Conservation (phyloP, 2,113 vertebrate genomes). For the Rutilus rutilus region DNA sequence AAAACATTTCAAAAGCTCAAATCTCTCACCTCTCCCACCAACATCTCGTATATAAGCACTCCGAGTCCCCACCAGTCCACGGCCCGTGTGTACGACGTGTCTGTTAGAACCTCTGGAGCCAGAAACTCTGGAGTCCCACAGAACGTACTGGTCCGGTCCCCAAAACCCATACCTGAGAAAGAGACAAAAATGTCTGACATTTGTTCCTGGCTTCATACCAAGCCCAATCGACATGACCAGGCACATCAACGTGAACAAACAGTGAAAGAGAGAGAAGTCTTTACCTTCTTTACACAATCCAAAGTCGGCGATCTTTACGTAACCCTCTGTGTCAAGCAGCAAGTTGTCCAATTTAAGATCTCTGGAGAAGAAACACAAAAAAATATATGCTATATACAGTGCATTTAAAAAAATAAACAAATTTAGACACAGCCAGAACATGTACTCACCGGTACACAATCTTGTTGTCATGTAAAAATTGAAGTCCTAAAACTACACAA, state of each 20-base stretch:
- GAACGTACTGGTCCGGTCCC: conserved; percentile 95
- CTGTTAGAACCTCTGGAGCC: conserved; percentile 96
- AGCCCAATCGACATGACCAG: neutral
- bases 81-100: conserved; percentile 93
- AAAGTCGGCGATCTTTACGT: conserved; percentile 99
- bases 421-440: neutral
- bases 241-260: neutral
- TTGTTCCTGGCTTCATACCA: neutral
- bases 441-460: conserved; percentile 93
- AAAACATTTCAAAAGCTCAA: neutral
- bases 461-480: conserved; percentile 97
- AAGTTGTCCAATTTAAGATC: conserved; percentile 98
- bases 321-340: conserved; percentile 94
- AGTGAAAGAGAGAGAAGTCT: neutral
- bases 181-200: neutral
- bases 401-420: neutral
- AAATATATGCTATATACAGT: neutral
- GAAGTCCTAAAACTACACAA: conserved; percentile 96
- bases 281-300: conserved; percentile 98
- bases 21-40: conserved; percentile 93
- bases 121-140: conserved; percentile 98
- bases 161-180: conserved; percentile 91
- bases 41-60: conserved; percentile 97
- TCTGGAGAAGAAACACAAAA: conserved; percentile 69
- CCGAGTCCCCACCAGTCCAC: conserved; percentile 99